Evolutionary conservation across 2,888 invertebrate species (phyloP).

Genomic region (Strigamia maritima): DNA sequence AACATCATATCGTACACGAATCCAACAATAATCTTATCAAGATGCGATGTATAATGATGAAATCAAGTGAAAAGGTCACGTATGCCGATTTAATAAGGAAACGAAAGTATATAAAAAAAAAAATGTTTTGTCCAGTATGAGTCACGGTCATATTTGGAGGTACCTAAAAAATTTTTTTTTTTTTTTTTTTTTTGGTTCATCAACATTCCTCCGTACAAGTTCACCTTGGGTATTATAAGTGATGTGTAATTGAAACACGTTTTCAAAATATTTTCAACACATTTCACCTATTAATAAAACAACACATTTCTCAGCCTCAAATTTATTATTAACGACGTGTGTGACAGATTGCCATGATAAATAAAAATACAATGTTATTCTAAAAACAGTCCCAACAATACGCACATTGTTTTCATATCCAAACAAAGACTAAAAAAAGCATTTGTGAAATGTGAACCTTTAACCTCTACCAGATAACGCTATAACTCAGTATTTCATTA

Average conservation of each 20-base stretch:
- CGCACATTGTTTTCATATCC: neutral
- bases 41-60: neutral
- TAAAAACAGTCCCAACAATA: no score
- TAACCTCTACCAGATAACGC: slow-evolving; percentile 1
- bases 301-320: neutral
- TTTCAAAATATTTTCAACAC: neutral
- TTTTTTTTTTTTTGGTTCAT: neutral
- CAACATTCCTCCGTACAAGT: slow-evolving; percentile 10
- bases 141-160: neutral
- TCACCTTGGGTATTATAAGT: slow-evolving; percentile 11
- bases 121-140: slow-evolving; percentile 4
- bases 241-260: neutral
- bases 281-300: neutral
- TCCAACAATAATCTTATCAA: neutral
- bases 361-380: no score
- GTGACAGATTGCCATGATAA: no score
- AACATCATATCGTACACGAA: neutral
- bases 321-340: neutral
- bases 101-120: neutral
- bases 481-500: slow-evolving; percentile 7
- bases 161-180: neutral
- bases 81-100: neutral
- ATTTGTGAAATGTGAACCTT: no score
- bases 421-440: neutral
- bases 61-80: neutral